Evolutionary conservation across 2,888 invertebrate genomes (phyloP), one percentile per base, ranked within the genome.

Genomic region (Zygothrica quintamaculata): DNA sequence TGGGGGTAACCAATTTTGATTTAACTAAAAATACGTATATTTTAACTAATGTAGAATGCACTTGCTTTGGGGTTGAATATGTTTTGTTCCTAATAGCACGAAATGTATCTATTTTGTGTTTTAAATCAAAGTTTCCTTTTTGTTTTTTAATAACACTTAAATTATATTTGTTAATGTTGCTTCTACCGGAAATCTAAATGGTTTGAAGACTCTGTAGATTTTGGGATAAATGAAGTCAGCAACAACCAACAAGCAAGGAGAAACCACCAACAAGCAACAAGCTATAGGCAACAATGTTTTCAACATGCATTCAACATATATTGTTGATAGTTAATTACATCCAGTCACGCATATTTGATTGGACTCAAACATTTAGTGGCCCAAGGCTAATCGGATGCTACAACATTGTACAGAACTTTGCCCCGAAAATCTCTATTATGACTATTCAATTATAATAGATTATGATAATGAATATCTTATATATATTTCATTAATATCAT

Each of bases 261-360:
- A 85, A 70, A n/a, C n/a, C n/a, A n/a, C n/a, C n/a, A n/a, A n/a
- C n/a, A n/a, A n/a, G n/a, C n/a, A n/a, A n/a, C n/a, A n/a, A n/a
- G n/a, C n/a, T 74, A 82, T 85, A 79, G 86, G 65, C 74, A 80
- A 77, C 65, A 66, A 62, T 56, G 42, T 74, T 79, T 74, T 74
- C 55, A 74, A 48, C 75, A 74, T 81, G 72, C 75, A 77, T 44
- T 62, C 56, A 52, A 51, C 51, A 16, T 69, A 16, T 69, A 22
- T 22, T 22, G 18, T 22, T 3, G 18, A 22, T 66, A 48, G 55
- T 53, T 86, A 81, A 81, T 86, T 62, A 69, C 68, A 59, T 64
- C 44, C 51, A 74, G 87, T 76, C 80, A 81, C 80, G 80, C 80
- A 84, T 68, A 69, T 79, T 72, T 84, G 77, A 85, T 82, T 85